Evolutionary conservation across 2,888 invertebrate genomes (phyloP).

Genomic region (Drosophila bunnanda): DNA sequence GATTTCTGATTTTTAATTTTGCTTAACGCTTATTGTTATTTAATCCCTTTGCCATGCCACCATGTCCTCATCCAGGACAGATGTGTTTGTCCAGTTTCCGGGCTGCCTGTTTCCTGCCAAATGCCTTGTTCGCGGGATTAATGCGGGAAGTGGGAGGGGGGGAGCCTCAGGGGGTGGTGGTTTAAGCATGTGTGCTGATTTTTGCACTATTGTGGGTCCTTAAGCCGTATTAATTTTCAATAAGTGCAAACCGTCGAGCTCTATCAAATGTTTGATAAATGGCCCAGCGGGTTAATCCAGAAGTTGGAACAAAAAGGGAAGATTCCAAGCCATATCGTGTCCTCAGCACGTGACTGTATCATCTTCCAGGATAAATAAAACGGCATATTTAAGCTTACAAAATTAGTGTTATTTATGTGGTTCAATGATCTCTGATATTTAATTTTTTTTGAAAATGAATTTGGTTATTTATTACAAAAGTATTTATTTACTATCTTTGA

Average conservation of each 20-base stretch:
- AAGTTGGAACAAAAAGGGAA: conserved; percentile 5
- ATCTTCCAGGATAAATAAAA: not conserved
- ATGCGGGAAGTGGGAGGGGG: not conserved
- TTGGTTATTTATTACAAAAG: not conserved
- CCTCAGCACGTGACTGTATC: conserved; percentile 14
- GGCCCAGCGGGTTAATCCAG: conserved; percentile 46
- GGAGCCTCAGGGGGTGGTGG: conserved; percentile 26
- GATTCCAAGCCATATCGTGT: not conserved
- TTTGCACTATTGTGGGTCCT: conserved; percentile 66
- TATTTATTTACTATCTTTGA: not conserved
- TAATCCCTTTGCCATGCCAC: conserved; percentile 65
- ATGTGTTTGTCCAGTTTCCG: conserved; percentile 67
- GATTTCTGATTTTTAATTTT: conserved; percentile 23
- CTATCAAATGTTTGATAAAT: conserved; percentile 72
- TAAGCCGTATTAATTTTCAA: conserved; percentile 78
- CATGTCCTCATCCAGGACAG: conserved; percentile 48
- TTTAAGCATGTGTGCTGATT: conserved; percentile 71
- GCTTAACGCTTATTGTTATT: conserved; percentile 64
- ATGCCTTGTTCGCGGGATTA: conserved; percentile 76
- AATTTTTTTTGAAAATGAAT: not conserved
- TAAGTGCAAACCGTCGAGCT: conserved; percentile 69
- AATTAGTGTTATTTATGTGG: not conserved
- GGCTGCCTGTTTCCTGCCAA: conserved; percentile 40
- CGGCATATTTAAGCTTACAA: not conserved
- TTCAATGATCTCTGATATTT: not conserved